These are phyloP conservation scores for Boloria euphrosyne DNA, from an alignment of 2,888 invertebrate species.

Conservation along the genomic window DNA sequence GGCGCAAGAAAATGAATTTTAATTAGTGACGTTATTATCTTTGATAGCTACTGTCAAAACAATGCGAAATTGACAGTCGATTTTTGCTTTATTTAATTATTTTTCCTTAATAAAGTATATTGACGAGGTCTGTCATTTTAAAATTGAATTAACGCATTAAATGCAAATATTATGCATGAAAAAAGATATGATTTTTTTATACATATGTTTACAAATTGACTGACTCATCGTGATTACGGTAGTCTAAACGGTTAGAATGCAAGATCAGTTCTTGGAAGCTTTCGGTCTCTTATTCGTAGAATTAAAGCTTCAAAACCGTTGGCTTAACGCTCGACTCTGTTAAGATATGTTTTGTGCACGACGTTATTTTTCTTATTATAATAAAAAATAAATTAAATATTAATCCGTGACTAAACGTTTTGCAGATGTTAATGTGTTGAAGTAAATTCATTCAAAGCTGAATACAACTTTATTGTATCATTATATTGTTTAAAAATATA, in stretches of 20 bases:
- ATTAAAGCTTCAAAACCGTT: neutral
- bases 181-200: too few species aligned
- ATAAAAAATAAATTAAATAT: too few species aligned
- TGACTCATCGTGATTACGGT: neutral
- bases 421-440: too few species aligned
- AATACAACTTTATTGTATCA: too few species aligned
- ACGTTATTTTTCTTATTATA: too few species aligned
- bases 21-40: slow-evolving; percentile 71
- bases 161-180: too few species aligned
- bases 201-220: neutral
- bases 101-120: neutral
- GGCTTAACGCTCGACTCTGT: neutral
- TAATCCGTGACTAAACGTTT: too few species aligned
- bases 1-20: slow-evolving; percentile 53
- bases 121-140: too few species aligned
- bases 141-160: too few species aligned
- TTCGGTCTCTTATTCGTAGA: neutral
- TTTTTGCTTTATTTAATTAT: slow-evolving; percentile 6
- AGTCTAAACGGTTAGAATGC: neutral
- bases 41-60: slow-evolving; percentile 57
- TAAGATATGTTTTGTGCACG: too few species aligned
- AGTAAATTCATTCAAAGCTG: too few species aligned
- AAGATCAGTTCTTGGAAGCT: neutral
- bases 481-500: too few species aligned
- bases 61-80: slow-evolving; percentile 37